A percentile compares a stretch with the other conserved stretches of the same genome.
These are phyloP conservation scores for Colletes latitarsis DNA, from an alignment of 1,140 invertebrate species.

Conservation along the genomic window DNA sequence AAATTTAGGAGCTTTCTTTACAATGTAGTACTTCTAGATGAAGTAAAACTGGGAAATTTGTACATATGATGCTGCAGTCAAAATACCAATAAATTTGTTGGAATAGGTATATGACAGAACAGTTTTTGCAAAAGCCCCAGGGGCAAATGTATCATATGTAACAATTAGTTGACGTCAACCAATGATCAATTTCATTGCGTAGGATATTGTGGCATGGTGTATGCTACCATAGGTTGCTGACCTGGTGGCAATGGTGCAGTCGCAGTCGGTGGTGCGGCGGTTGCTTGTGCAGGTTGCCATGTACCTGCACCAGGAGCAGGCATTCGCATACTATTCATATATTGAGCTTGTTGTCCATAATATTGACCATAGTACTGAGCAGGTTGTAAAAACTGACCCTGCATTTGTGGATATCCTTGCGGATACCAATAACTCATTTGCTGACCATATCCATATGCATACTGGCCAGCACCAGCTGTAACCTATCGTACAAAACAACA, in stretches of 20 bases:
- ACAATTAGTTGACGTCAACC: slow-evolving; percentile 54
- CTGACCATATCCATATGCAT: slow-evolving; percentile 86
- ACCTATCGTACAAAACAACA: slow-evolving; percentile 62
- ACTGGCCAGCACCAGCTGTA: slow-evolving; percentile 83
- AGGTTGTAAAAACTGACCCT: slow-evolving; percentile 78
- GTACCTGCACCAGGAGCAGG: slow-evolving; percentile 81
- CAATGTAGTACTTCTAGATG: slow-evolving; percentile 12
- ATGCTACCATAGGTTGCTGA: slow-evolving; percentile 86
- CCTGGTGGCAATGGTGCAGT: slow-evolving; percentile 79
- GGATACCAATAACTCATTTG: slow-evolving; percentile 92
- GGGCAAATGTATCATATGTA: slow-evolving; percentile 60
- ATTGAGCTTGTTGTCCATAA: slow-evolving; percentile 80
- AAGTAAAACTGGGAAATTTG: slow-evolving; percentile 33
- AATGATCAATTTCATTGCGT: slow-evolving; percentile 84
- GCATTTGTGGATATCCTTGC: slow-evolving; percentile 84
- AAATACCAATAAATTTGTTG: slow-evolving; percentile 54
- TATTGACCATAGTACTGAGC: slow-evolving; percentile 83
- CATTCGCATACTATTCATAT: slow-evolving; percentile 83
- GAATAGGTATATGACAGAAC: slow-evolving; percentile 66
- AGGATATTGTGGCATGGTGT: slow-evolving; percentile 90
- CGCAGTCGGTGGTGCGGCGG: slow-evolving; percentile 79
- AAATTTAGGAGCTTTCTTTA: slow-evolving; percentile 34
- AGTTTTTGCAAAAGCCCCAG: slow-evolving; percentile 55
- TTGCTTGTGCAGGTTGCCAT: slow-evolving; percentile 81
- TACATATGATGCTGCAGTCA: slow-evolving; percentile 45